Percentiles rank a stretch among this genome's conserved stretches.
Conservation (phyloP, 1,140 invertebrate genomes). For the Zophobas morio region DNA sequence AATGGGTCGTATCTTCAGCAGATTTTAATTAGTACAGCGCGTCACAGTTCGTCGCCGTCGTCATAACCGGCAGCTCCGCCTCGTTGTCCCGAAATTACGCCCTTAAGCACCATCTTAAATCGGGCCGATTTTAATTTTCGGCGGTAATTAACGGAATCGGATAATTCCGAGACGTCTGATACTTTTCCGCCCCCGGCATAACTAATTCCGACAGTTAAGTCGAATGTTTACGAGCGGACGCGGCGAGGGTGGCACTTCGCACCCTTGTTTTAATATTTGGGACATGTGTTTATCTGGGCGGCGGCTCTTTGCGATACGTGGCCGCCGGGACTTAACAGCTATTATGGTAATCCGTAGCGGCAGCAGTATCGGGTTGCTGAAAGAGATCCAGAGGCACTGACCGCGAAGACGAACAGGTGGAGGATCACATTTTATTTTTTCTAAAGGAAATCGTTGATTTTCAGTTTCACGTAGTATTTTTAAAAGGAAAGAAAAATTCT, state of each 20-base stretch:
- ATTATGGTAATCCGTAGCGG: constrained; percentile 12
- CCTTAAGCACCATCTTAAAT: constrained; percentile 46
- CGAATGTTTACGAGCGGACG: constrained; percentile 23
- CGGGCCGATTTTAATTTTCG: constrained; percentile 51
- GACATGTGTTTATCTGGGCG: constrained; percentile 36
- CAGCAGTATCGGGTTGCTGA: constrained; percentile 24
- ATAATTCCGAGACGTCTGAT: constrained; percentile 8
- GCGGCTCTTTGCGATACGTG: constrained; percentile 26
- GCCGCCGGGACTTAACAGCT: constrained; percentile 24
- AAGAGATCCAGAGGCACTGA: neutral
- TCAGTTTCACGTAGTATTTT: no score
- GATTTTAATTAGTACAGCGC: constrained; percentile 53
- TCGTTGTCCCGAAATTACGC: constrained; percentile 29
- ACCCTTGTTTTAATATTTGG: constrained; percentile 40
- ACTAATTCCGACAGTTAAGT: constrained; percentile 35
- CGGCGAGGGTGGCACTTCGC: constrained; percentile 5
- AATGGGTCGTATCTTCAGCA: constrained; percentile 54
- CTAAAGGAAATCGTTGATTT: no score
- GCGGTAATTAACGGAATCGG: constrained; percentile 28
- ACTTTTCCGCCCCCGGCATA: constrained; percentile 17
- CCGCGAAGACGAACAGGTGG: constrained; percentile 1
- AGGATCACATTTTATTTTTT: neutral
- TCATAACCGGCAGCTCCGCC: constrained; percentile 33
- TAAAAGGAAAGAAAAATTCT: no score
- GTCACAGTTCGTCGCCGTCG: constrained; percentile 41